Base-by-base conservation (phyloP, 2,113 vertebrate species). In the Oncorhynchus gorbuscha region DNA sequence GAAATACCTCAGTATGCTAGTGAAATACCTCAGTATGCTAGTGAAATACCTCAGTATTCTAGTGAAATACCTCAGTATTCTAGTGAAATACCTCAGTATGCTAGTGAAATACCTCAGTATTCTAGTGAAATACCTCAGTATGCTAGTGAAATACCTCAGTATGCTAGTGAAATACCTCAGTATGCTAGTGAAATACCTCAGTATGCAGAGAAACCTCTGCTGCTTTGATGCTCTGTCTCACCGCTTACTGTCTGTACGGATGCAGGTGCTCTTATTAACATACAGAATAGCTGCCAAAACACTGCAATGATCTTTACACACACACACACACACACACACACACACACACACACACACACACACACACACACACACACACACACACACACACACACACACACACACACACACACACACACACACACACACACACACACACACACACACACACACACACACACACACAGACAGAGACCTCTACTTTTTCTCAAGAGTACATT, bases 241-340 rank as follows among this genome's bases (percentile, higher is more conserved):
- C 39, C 8, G 8, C 39, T 45, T 9, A 11, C 39, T 45, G 51
- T 4, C 51, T 79, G 71, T 59, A 51, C 48, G 64, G 39, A 35
- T 13, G 69, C 80, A 87, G 82, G 83, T 85, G 85, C 77, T 74
- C 79, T 64, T 12, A 45, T 45, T 45, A 45, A 45, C 39, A 45
- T 45, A 45, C 39, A 45, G 39, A 45, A 11, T 45, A 18, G 1
- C 78, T 84, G 83, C 83, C 83, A 84, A 86, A 81, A 75, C 78
- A 61, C 72, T 73, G 84, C 81, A 74, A 77, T 80, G 77, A 84
- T 66, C 59, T 45, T 11, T 9, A 71, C 74, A 76, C 74, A 45
- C 9, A 45, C 39, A 24, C 66, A 39, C 30, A 69, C 11, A 35
- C 32, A 35, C 32, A 35, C 32, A 35, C 32, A 35, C 32, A 32